Evolutionary conservation across 1,140 invertebrate genomes (phyloP).

Genomic region (Melanaphis sacchari): DNA sequence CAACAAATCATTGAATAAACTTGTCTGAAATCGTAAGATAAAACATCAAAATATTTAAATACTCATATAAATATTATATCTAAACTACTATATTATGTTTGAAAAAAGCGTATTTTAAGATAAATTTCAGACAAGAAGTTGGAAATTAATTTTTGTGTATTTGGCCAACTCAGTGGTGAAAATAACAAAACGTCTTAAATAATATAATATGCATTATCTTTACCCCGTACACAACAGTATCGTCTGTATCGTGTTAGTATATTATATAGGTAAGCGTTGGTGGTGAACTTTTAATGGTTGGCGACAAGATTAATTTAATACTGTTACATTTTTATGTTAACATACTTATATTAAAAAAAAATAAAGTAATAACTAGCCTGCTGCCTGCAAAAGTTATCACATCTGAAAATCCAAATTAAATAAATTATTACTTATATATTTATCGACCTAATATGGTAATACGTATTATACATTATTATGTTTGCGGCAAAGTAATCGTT

Average conservation of each 20-base stretch:
- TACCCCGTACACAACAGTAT: neutral
- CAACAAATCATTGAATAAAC: neutral
- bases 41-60: neutral
- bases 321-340: no score
- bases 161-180: neutral
- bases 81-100: neutral
- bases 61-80: neutral
- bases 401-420: neutral
- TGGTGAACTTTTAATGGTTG: neutral
- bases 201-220: neutral
- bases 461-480: neutral
- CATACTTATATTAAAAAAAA: no score
- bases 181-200: neutral
- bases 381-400: no score
- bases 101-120: neutral
- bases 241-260: no score
- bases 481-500: no score
- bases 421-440: neutral
- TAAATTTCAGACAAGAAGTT: neutral
- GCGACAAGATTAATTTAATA: no score
- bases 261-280: no score
- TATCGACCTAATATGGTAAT: neutral
- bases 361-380: no score
- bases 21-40: neutral
- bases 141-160: neutral